Evolutionary conservation across 2,113 vertebrate species (phyloP).

Genomic region (Nycticryphes semicollaris): DNA sequence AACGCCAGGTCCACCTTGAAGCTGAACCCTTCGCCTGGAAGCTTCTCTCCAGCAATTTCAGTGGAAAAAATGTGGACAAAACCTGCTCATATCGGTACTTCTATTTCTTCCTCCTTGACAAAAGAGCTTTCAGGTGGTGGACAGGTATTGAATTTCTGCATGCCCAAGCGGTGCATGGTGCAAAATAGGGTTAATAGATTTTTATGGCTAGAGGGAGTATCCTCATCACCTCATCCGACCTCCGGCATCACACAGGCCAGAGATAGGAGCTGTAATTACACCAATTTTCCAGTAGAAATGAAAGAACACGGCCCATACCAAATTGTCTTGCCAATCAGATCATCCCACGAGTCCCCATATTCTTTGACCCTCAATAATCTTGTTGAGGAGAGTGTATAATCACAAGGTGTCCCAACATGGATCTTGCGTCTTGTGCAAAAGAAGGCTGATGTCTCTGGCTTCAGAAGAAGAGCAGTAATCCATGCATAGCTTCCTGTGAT

Average conservation of each 20-base stretch:
- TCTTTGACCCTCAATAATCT: conserved; percentile 15
- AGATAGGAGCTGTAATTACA: conserved; percentile 56
- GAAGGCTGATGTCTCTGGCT: neutral
- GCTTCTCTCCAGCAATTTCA: neutral
- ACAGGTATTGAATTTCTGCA: conserved; percentile 53
- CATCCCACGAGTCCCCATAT: neutral
- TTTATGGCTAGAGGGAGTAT: conserved; percentile 28
- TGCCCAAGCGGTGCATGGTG: neutral
- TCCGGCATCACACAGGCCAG: neutral
- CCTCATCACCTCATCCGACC: conserved; percentile 19
- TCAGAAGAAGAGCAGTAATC: neutral
- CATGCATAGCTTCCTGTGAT: accelerated
- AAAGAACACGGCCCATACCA: neutral
- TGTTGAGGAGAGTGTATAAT: conserved; percentile 2
- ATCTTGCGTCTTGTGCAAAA: accelerated
- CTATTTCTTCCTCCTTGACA: conserved; percentile 7
- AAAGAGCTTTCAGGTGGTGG: conserved; percentile 5
- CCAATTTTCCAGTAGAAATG: conserved; percentile 23
- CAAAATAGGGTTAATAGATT: conserved; percentile 61
- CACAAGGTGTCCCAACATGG: neutral
- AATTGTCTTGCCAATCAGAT: conserved; percentile 53
- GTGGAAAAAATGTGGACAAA: neutral
- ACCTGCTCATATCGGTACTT: neutral
- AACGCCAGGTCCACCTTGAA: neutral
- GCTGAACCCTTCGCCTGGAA: neutral